These are phyloP conservation scores for Taeniopygia guttata DNA, from an alignment of 2,797 vertebrate species.

Conservation along the genomic window DNA sequence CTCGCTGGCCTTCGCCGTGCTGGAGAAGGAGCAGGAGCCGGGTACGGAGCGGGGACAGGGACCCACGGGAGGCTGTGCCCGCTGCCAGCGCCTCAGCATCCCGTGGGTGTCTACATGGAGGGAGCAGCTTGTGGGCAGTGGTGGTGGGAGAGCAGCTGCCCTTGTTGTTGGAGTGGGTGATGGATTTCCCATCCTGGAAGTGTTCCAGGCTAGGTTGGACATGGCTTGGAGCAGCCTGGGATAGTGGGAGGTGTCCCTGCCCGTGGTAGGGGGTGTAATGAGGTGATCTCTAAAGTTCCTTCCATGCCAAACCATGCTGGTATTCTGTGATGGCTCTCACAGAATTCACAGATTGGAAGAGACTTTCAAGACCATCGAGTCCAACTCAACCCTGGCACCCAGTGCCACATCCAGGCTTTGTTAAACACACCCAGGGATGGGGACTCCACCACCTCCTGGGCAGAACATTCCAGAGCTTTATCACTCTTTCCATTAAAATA, in stretches of 20 bases:
- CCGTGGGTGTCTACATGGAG: rapidly evolving
- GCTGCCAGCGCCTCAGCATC: rapidly evolving
- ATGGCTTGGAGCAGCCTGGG: neutral
- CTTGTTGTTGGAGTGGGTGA: rapidly evolving
- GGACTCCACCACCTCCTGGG: too few relatives aligned
- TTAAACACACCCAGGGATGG: too few relatives aligned
- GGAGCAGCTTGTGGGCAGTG: neutral
- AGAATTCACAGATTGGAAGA: too few relatives aligned
- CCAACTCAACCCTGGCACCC: too few relatives aligned
- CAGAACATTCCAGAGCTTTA: too few relatives aligned
- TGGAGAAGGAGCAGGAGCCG: constrained; percentile 92
- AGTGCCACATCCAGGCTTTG: too few relatives aligned
- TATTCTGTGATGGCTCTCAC: neutral
- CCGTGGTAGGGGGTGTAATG: rapidly evolving
- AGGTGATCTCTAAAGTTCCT: neutral
- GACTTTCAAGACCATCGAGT: too few relatives aligned
- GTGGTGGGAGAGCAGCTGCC: neutral
- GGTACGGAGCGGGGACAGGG: constrained; percentile 68
- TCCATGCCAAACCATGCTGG: neutral
- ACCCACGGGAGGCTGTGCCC: neutral
- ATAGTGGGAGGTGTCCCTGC: neutral
- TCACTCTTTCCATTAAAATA: too few relatives aligned
- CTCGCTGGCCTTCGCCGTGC: constrained; percentile 80
- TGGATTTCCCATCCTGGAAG: neutral
- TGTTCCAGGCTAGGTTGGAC: rapidly evolving